Evolutionary conservation across 1,140 invertebrate species (phyloP), one percentile per base, ranked within the genome.

Genomic region (Phymorhynchus buccinoides): DNA sequence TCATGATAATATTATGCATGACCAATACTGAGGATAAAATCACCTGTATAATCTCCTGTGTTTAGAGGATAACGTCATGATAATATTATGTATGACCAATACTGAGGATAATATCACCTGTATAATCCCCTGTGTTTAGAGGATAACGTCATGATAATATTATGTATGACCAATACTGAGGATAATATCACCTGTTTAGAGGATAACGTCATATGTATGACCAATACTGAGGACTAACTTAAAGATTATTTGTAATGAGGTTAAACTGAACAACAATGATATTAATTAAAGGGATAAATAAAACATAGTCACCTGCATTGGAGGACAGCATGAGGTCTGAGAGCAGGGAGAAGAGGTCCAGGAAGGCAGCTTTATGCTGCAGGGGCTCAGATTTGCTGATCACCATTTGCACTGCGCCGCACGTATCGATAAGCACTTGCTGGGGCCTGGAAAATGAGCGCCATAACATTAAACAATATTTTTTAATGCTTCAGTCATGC

Each of bases 271-370:
- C n/a, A 30, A 22, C 7, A 27, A 14, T 66, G 7, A 66, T 6
- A 27, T 27, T 27, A 22, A 7, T 22, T n/a, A n/a, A n/a, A 41
- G 3, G 42, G 37, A 42, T 42, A 22, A 9, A 3, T 27, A 37
- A 6, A 18, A 30, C 48, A 30, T 52, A 30, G 52, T 79, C 44
- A 83, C 81, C 66, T 83, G 62, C 14, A 32, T 3, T 83, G 66
- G 37, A 35, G 30, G 1, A 42, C 18, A 71, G 66, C 62, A 83
- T 14, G 14, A 71, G 32, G 41, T 83, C 41, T 30, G 81, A 71
- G 22, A 83, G 66, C 14, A 83, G 39, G 16, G 52, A 30, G 41
- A 83, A 44, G 37, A 83, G 66, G 32, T 83, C 81, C 66, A 83
- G 39, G 66, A 71, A 83, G 27, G 73, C 41, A 73, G 52, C 66